Evolutionary conservation across 1,140 invertebrate species (phyloP), one percentile per base, ranked within the genome.

Genomic region (Cotesia vestalis): DNA sequence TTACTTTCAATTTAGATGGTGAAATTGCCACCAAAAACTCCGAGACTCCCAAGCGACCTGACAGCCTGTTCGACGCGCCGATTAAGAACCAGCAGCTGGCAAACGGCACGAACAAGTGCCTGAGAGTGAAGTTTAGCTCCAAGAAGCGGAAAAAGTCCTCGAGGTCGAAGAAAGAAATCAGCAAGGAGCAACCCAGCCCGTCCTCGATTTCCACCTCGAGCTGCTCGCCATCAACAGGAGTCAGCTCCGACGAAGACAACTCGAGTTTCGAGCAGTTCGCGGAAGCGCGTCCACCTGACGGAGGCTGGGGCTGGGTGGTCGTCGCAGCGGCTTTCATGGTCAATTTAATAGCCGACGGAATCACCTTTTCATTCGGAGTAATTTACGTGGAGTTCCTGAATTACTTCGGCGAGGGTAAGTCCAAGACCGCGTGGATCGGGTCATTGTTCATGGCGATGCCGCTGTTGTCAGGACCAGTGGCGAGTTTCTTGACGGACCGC

Each of bases 391-490:
- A 95, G 79, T 93, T 96, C 79, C 84, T 93, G 14, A 89, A 92
- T 53, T 93, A 95, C 82, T 96, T 95, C 82, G 89, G 90, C 12
- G 91, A 93, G 78, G 90, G 91, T 20, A 94, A 94, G 77, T 91
- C 93, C n/a, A 94, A 95, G 80, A 97, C 95, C 0, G 93, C 95
- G 0, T 95, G 94, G 92, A 94, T 97, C 40, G 94, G 94, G 0
- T 94, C 94, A 46, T 88, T 97, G 14, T 95, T 97, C 80, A 95
- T 96, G 90, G 94, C 95, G 1, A 95, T 96, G 90, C 96, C 96
- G 6, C 82, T 96, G 64, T 84, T 97, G 4, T 94, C 94, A 1
- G 96, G 96, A 2, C 96, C 96, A 0, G 90, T 98, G 12, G 95
- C 95, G 4, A 94, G 94, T 79, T 94, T 94, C 74, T 86, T 97